Evolutionary conservation across 2,888 invertebrate species (phyloP).

Genomic region (Meiosimyza platycephala): DNA sequence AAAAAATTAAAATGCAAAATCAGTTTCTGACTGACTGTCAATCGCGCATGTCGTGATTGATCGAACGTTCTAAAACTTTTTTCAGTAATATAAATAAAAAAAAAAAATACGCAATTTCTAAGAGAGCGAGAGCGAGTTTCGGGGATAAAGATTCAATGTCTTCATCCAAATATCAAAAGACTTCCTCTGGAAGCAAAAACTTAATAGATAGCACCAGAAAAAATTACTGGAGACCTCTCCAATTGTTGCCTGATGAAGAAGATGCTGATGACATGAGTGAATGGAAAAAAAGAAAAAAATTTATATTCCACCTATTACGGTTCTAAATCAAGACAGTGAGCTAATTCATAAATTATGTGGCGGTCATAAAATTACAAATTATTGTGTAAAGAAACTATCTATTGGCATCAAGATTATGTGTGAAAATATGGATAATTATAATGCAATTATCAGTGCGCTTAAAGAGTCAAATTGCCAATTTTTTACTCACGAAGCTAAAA

Average conservation of each 20-base stretch:
- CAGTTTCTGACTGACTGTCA: no score
- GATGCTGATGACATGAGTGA: neutral
- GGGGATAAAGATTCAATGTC: no score
- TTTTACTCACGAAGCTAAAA: constrained; percentile 36
- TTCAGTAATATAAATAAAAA: no score
- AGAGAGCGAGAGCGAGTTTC: no score
- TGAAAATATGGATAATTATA: constrained; percentile 29
- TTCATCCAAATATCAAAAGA: neutral
- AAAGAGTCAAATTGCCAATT: constrained; percentile 37
- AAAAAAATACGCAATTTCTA: no score
- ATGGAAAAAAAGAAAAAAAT: neutral
- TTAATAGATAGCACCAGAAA: neutral
- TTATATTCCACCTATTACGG: no score
- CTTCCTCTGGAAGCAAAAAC: neutral
- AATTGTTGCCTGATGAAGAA: constrained; percentile 10
- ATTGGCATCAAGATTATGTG: constrained; percentile 41
- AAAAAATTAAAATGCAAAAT: no score
- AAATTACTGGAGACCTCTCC: constrained; percentile 1
- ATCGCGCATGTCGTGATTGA: no score
- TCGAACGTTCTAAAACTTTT: no score
- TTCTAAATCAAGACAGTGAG: no score
- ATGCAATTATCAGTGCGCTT: constrained; percentile 22
- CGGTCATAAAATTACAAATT: no score
- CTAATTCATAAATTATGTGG: no score
- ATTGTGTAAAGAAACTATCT: constrained; percentile 37